phyloP scores from a whole-genome alignment of 1,140 invertebrate species.

The Scaptodrosophila lebanonensis region DNA sequence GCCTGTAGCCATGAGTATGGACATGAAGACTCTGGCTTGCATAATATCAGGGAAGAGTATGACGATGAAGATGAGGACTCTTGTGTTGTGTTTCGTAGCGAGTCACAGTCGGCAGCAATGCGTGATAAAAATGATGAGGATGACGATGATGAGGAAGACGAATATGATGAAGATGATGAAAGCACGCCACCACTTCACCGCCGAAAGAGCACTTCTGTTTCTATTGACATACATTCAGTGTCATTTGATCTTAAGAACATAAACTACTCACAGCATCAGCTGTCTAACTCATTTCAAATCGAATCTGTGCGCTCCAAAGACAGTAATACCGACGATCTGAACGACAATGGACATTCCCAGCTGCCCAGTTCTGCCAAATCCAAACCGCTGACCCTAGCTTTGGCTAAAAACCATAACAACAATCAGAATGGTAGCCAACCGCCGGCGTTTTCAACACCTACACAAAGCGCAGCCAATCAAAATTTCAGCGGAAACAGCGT shows the following conservation, averaged over 20 bases:
- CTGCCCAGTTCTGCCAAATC: slow-evolving; percentile 5
- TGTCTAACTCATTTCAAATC: slow-evolving; percentile 76
- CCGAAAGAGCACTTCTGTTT: slow-evolving; percentile 38
- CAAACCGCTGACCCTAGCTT: slow-evolving; percentile 45
- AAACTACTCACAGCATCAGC: slow-evolving; percentile 59
- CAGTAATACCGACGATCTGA: slow-evolving; percentile 15
- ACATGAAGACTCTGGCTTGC: slow-evolving; percentile 20
- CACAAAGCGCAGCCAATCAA: slow-evolving; percentile 6
- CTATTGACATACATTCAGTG: slow-evolving; percentile 67
- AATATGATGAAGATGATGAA: slow-evolving; percentile 11
- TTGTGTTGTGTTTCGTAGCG: slow-evolving; percentile 65
- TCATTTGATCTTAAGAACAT: slow-evolving; percentile 66
- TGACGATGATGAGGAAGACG: slow-evolving; percentile 18
- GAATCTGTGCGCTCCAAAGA: slow-evolving; percentile 67
- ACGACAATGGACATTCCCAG: slow-evolving; percentile 23
- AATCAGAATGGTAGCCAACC: slow-evolving; percentile 26
- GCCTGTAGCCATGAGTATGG: slow-evolving; percentile 41
- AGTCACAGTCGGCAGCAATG: slow-evolving; percentile 64
- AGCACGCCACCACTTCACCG: slow-evolving; percentile 13
- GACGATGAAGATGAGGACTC: slow-evolving; percentile 70
- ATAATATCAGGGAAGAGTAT: slow-evolving; percentile 30
- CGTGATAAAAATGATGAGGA: slow-evolving; percentile 18
- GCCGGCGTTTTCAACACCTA: no score
- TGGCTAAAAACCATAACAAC: slow-evolving; percentile 39
- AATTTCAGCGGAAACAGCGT: slow-evolving; percentile 18